Base-by-base conservation (phyloP, 2,113 vertebrate genomes). In the Upupa epops region DNA sequence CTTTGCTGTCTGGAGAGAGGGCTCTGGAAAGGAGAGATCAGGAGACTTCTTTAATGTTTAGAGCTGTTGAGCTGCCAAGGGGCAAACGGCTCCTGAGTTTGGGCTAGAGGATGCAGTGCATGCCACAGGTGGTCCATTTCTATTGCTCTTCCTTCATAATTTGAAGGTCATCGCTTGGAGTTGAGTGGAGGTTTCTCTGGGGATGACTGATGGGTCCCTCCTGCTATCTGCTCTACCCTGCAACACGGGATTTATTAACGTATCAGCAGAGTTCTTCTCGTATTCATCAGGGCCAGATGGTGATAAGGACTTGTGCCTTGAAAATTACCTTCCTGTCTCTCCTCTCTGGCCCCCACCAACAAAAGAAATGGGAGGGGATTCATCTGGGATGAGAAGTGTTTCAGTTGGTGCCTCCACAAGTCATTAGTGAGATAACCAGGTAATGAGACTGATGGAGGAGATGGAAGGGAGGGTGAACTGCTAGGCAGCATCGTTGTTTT, bases 211-310 rank as follows among this genome's bases (percentile, higher is more conserved):
- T 81, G 75, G 17, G 3, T 15, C 73, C 48, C 56, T 88, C 82
- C 63, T 59, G 65, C 55, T 73, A 20, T 69, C 61, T 61, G n/a
- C 40, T 71, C 69, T 34, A 28, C 92, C 29, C 18, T 77, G 68
- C 58, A 87, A 90, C 46, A 21, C 56, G 37, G 81, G 58, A 17
- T 55, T 93, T 88, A 95, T 95, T 95, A 94, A 93, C 49, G 69
- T 34, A 86, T 84, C 89, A 73, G 46, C 84, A n/a, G 49, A 49
- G 60, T 24, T 68, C 86, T 89, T 77, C 81, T 73, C 56, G 8
- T 77, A 59, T 61, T 79, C 64, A 88, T 71, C 69, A 70, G 80
- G 15, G 56, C 84, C 87, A 93, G 95, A 84, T 95, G 91, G 94
- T 65, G 91, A 89, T 49, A 76, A 65, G 81, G 34, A 29, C 63